Conservation (phyloP, 2,888 invertebrate genomes). For the Spisula subtruncata region DNA sequence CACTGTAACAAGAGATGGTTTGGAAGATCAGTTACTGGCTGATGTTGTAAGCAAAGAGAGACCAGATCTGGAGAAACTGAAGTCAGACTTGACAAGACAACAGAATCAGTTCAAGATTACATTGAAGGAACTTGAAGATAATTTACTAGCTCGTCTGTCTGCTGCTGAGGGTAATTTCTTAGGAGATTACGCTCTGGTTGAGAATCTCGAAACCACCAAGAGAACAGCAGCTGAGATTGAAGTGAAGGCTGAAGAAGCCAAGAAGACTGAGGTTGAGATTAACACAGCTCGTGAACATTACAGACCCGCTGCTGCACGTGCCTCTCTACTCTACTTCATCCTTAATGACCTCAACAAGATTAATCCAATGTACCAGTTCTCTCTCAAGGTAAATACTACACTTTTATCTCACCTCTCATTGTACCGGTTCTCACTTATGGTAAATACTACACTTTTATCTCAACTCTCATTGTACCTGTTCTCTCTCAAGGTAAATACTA, state of each 20-base stretch:
- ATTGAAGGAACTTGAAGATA: slow-evolving; percentile 96
- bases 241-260: slow-evolving; percentile 95
- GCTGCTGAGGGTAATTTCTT: slow-evolving; percentile 97
- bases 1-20: slow-evolving; percentile 97
- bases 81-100: slow-evolving; percentile 97
- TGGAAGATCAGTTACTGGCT: slow-evolving; percentile 97
- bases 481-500: slow-evolving; percentile 95
- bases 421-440: slow-evolving; percentile 98
- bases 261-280: slow-evolving; percentile 96
- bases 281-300: slow-evolving; percentile 97
- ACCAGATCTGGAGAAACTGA: slow-evolving; percentile 97
- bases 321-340: slow-evolving; percentile 97
- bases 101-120: slow-evolving; percentile 99
- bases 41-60: slow-evolving; percentile 99
- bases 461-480: slow-evolving; percentile 95
- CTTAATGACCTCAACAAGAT: slow-evolving; percentile 98
- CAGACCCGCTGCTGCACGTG: slow-evolving; percentile 96
- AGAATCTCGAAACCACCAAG: slow-evolving; percentile 98
- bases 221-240: slow-evolving; percentile 98
- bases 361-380: slow-evolving; percentile 99
- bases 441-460: slow-evolving; percentile 84
- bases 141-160: slow-evolving; percentile 95
- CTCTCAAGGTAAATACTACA: slow-evolving; percentile 94
- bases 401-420: background rate
- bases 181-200: slow-evolving; percentile 97